Evolutionary conservation across 2,113 vertebrate species (phyloP).

Genomic region (Calypte anna): DNA sequence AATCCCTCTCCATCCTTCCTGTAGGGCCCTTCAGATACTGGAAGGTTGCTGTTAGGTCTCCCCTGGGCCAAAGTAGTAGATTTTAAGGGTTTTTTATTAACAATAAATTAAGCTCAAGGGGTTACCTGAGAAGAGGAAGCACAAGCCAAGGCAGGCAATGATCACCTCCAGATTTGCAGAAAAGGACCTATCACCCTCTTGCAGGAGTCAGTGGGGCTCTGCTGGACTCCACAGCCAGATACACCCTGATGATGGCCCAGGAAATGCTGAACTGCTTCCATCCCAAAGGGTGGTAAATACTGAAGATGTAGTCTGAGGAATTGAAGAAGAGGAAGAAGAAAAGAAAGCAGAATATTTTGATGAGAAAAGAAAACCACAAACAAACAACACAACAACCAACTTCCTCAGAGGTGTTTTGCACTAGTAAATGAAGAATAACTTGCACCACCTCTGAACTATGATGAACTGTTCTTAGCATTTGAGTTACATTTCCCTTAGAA

Average conservation of each 20-base stretch:
- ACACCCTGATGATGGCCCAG: rapidly evolving
- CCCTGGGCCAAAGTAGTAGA: not conserved
- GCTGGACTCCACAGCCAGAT: not conserved
- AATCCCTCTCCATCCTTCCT: no score
- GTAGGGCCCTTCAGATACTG: no score
- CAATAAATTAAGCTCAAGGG: not conserved
- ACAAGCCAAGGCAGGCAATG: not conserved
- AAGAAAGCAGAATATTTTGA: not conserved
- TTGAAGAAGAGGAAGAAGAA: not conserved
- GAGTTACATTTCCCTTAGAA: not conserved
- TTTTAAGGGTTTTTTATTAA: not conserved
- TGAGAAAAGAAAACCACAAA: not conserved
- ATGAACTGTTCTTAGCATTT: not conserved
- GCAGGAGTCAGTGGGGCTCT: not conserved
- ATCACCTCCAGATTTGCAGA: not conserved
- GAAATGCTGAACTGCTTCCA: not conserved
- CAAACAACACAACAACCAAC: no score
- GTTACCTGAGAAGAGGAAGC: not conserved
- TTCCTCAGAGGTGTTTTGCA: slow-evolving; percentile 2
- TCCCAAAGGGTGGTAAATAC: not conserved
- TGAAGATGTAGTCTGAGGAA: not conserved
- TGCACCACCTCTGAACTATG: not conserved
- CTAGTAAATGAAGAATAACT: not conserved
- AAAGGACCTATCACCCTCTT: not conserved
- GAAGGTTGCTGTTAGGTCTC: no score